Conservation (phyloP, 2,113 vertebrate species). For the Oncorhynchus masou region DNA sequence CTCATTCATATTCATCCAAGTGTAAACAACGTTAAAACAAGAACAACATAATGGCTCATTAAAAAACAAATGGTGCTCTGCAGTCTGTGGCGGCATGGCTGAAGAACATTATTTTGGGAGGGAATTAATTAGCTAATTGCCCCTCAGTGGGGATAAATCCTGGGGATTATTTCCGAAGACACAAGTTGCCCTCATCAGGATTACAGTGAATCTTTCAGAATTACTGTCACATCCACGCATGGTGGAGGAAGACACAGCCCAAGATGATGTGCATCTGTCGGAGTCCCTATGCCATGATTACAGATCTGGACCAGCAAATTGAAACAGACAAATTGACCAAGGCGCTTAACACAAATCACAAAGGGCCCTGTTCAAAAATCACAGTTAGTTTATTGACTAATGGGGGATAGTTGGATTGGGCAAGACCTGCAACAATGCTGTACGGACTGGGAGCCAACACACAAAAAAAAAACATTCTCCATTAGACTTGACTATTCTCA, state of each 20-base stretch:
- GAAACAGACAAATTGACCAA: conserved; percentile 12
- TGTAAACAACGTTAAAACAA: conserved; percentile 1
- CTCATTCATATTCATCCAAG: conserved; percentile 4
- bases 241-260: neutral
- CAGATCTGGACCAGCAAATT: conserved; percentile 18
- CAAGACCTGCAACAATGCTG: neutral
- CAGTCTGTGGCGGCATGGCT: neutral
- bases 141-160: conserved; percentile 42
- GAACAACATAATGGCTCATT: conserved; percentile 22
- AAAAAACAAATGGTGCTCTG: conserved; percentile 9
- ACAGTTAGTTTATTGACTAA: neutral
- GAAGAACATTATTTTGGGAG: conserved; percentile 29
- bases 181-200: conserved; percentile 43
- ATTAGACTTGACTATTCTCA: neutral
- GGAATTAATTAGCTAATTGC: conserved; percentile 54
- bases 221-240: conserved; percentile 27
- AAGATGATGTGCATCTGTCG: conserved; percentile 20
- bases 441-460: neutral
- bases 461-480: neutral
- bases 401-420: neutral
- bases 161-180: conserved; percentile 43
- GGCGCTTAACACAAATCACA: conserved; percentile 3
- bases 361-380: conserved; percentile 9
- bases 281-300: conserved; percentile 8
- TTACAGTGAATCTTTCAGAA: conserved; percentile 42